phyloP scores from a whole-genome alignment of 2,797 vertebrate genomes.

The Megaceryle alcyon region DNA sequence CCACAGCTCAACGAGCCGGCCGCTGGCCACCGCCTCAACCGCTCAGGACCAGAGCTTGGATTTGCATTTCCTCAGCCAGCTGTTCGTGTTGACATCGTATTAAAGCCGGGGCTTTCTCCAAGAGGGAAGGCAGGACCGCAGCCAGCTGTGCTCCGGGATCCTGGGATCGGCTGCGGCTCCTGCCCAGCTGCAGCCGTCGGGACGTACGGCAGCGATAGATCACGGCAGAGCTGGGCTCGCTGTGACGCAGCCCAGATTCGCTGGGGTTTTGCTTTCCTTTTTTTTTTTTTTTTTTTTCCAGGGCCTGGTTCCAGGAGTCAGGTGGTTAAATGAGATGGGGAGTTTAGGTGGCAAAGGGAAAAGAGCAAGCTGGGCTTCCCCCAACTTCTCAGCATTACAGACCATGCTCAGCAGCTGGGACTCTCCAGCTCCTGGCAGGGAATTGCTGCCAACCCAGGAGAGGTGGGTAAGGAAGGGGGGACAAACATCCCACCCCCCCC shows the following conservation, averaged over 20 bases:
- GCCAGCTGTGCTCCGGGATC: background rate
- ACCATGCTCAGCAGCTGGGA: background rate
- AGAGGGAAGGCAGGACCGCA: background rate
- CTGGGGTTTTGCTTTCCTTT: background rate
- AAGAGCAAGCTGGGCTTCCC: background rate
- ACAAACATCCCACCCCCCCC: rapidly evolving
- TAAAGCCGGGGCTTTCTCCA: background rate
- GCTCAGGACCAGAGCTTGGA: background rate
- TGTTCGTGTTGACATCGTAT: background rate
- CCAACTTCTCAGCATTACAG: rapidly evolving
- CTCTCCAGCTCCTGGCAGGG: background rate
- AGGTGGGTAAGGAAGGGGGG: background rate
- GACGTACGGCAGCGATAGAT: rapidly evolving
- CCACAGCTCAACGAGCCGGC: background rate
- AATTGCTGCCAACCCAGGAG: background rate
- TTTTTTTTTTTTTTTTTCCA: too few relatives aligned
- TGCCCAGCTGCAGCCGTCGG: background rate
- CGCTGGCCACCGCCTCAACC: background rate
- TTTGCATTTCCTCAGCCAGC: background rate
- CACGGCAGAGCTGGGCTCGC: background rate
- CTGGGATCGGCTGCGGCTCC: background rate
- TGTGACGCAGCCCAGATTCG: rapidly evolving
- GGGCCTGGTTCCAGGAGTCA: background rate
- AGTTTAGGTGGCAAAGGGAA: background rate
- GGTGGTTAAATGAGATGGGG: background rate